Percentiles rank a stretch among this genome's conserved stretches.
Conservation (phyloP, 2,113 vertebrate genomes). For the Indicator indicator region DNA sequence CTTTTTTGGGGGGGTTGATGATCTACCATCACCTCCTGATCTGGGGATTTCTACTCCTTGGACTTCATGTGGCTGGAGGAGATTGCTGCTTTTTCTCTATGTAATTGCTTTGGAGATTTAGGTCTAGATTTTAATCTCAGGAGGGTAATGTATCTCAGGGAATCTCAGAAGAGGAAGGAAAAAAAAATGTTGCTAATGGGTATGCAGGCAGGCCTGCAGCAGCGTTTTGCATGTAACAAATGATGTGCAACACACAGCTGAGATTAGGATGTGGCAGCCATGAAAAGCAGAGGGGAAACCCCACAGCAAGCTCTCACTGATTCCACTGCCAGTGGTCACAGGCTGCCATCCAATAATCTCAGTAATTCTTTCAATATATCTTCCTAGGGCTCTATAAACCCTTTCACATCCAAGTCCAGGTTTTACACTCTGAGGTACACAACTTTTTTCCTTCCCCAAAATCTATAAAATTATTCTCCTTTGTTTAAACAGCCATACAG, state of each 20-base stretch:
- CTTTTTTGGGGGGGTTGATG: not conserved
- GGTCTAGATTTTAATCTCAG: conserved; percentile 39
- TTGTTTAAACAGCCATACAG: too few relatives aligned
- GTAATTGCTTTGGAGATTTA: conserved; percentile 48
- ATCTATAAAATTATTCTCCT: too few relatives aligned
- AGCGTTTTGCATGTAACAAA: not conserved
- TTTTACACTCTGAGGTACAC: not conserved
- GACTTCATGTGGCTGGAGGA: not conserved
- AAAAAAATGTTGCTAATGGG: not conserved
- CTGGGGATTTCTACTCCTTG: not conserved
- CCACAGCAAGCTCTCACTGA: not conserved
- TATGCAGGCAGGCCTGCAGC: not conserved
- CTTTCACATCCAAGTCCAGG: not conserved
- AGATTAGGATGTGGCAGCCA: not conserved
- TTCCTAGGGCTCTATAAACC: not conserved
- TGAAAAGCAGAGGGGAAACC: conserved; percentile 4
- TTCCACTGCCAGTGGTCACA: not conserved
- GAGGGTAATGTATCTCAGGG: not conserved
- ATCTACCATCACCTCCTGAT: not conserved
- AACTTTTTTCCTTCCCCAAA: too few relatives aligned
- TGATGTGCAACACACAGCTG: not conserved
- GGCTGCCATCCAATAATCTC: not conserved
- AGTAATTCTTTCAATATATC: not conserved
- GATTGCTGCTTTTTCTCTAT: conserved; percentile 7
- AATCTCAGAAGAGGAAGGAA: not conserved